A percentile compares a stretch with the other conserved stretches of the same genome.
Evolutionary conservation across 2,888 invertebrate genomes (phyloP).

Genomic region (Nineta flava): DNA sequence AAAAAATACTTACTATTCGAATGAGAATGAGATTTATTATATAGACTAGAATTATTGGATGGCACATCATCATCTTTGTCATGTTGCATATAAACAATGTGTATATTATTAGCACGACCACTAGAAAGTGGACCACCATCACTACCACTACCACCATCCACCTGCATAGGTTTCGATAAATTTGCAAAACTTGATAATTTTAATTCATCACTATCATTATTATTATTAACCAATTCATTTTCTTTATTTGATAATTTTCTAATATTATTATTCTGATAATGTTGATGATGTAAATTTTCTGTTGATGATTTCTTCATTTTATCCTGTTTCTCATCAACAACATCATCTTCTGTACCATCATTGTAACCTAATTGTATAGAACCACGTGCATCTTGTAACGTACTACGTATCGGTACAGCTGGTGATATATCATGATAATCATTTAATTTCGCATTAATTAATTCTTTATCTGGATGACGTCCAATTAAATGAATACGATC

Average conservation of each 20-base stretch:
- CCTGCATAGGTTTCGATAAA: conserved; percentile 39
- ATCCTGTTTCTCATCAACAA: conserved; percentile 36
- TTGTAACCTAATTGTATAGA: conserved; percentile 11
- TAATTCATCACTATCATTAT: conserved; percentile 33
- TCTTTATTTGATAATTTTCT: conserved; percentile 24
- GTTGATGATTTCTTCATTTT: conserved; percentile 30
- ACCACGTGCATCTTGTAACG: conserved; percentile 58
- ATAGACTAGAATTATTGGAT: conserved; percentile 23
- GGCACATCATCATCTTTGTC: conserved; percentile 32
- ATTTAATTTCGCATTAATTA: conserved; percentile 31
- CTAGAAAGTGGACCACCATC: conserved; percentile 11
- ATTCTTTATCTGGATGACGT: conserved; percentile 65
- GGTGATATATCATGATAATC: conserved; percentile 13
- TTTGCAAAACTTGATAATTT: conserved; percentile 58
- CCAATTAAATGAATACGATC: conserved; percentile 77
- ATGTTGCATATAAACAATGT: conserved; percentile 39
- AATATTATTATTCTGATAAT: conserved; percentile 9
- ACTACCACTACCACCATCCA: conserved; percentile 19
- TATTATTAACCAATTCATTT: conserved; percentile 24
- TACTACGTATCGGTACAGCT: conserved; percentile 34
- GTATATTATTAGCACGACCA: conserved; percentile 26
- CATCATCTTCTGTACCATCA: conserved; percentile 42
- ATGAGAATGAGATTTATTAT: conserved; percentile 19
- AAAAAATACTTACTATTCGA: conserved; percentile 14
- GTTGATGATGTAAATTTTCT: not conserved